Evolutionary conservation across 2,797 vertebrate genomes (phyloP), one percentile per base, ranked within the genome.

Genomic region (Limosa lapponica): DNA sequence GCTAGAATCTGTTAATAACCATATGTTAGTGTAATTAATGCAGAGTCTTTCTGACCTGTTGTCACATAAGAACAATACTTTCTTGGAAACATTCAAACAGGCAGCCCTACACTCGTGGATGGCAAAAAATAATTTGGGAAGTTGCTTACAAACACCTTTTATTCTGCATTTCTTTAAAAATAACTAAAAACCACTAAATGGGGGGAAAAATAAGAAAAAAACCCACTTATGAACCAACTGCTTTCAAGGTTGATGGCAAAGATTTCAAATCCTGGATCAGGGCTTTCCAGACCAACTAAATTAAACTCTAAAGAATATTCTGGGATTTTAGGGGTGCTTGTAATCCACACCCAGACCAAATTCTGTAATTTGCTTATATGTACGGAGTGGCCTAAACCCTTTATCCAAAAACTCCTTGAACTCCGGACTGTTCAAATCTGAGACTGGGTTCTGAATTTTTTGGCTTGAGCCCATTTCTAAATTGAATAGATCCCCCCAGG

Each of bases 1-100:
- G 99, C 99, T 99, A 98, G 99, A 99, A 99, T 99, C 99, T 99
- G 99, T 98, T 99, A 98, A 98, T 98, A 98, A 99, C 99, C 99
- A 99, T 99, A 99, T 99, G 99, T 99, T 99, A 98, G 97, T 97
- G 98, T 99, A 99, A 99, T 99, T 99, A 99, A 99, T 99, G 99
- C 98, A 98, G 98, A 99, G 98, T 99, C 98, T 99, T 98, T 97
- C 96, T 99, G 99, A 99, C 99, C 99, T 99, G 98, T 98, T 98
- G 98, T 98, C 99, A 98, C 98, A 97, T 97, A 98, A 98, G 98
- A 98, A 98, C 98, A 98, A 98, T 98, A 98, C 98, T 98, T 98
- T 98, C 97, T 98, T 98, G 98, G 98, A 98, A 98, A 98, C 98
- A 97, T 98, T 98, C 97, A 98, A 98, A 98, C 98, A 98, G 97